Base-by-base conservation (phyloP, 2,113 vertebrate species). In the Orycteropus afer region DNA sequence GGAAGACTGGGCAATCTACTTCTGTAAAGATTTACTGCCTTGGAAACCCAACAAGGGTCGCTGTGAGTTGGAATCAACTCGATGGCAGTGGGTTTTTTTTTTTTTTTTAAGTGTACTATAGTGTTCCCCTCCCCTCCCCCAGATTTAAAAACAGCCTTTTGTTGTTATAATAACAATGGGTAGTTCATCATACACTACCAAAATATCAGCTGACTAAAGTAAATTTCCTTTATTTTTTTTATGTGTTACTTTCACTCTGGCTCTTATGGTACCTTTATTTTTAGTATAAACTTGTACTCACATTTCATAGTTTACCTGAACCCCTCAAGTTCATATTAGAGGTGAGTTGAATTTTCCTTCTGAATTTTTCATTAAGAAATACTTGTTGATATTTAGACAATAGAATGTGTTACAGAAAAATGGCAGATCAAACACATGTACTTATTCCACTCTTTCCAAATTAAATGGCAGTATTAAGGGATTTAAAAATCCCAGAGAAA, bases 251-350 rank as follows among this genome's bases (percentile, higher is more conserved):
- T 94, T 86, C 42, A 67, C 57, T 80, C 65, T 69, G 42, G n/a
- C 42, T 89, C 2, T 73, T 69, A n/a, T n/a, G 37, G 55, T 61
- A 22, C 29, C 53, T 91, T 89, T 97, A 74, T 97, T 97, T 97
- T 92, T 83, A 91, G 78, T 95, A 57, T 96, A 97, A 97, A 96
- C 94, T 76, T 85, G 40, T 71, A 37, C 85, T 96, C 95, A 27
- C 76, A 71, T 95, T 95, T 96, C 76, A 2, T 74, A 82, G 74
- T 84, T 34, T 49, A 76, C 32, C 23, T 81, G 91, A 93, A 90
- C 45, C 25, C 42, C 61, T 97, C 82, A 92, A 90, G 96, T 96
- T 96, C 95, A 83, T 61, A 9, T 57, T 91, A 94, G 73, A 96
- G 82, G 94, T 96, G 92, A 97, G 94, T 96, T 88, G 51, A 84